phyloP scores from a whole-genome alignment of 2,888 invertebrate genomes.

The Nephrotoma guestfalica region DNA sequence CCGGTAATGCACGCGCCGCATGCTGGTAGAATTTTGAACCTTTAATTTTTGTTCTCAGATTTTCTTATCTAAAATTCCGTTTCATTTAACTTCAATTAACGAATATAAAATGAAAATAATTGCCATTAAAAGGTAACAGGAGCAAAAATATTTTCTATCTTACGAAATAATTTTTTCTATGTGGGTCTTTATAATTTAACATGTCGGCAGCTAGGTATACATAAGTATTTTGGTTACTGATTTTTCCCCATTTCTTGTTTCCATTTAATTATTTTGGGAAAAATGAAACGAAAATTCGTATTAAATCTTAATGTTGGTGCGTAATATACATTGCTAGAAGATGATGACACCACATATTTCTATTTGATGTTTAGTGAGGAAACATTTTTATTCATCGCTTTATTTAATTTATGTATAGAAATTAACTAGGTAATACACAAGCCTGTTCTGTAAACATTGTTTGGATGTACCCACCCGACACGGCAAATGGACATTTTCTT shows the following conservation, averaged over 20 bases:
- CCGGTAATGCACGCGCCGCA: neutral
- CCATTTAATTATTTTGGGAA: neutral
- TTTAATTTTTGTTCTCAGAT: neutral
- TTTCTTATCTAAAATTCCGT: neutral
- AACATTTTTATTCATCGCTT: neutral
- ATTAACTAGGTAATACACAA: neutral
- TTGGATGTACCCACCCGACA: neutral
- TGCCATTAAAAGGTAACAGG: neutral
- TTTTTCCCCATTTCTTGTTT: neutral
- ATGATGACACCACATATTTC: neutral
- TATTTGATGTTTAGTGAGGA: neutral
- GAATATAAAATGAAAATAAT: neutral
- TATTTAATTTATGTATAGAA: neutral
- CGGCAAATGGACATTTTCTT: neutral
- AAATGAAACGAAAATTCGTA: no score
- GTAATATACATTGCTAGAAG: neutral
- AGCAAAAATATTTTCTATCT: neutral
- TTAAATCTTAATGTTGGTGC: no score
- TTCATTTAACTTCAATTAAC: neutral
- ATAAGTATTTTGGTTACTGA: neutral
- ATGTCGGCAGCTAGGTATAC: neutral
- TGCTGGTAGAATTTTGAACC: neutral
- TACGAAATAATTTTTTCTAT: neutral
- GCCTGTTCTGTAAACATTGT: neutral
- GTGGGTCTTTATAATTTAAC: neutral